phyloP scores from a whole-genome alignment of 2,888 invertebrate species.

The Trichogramma evanescens region DNA sequence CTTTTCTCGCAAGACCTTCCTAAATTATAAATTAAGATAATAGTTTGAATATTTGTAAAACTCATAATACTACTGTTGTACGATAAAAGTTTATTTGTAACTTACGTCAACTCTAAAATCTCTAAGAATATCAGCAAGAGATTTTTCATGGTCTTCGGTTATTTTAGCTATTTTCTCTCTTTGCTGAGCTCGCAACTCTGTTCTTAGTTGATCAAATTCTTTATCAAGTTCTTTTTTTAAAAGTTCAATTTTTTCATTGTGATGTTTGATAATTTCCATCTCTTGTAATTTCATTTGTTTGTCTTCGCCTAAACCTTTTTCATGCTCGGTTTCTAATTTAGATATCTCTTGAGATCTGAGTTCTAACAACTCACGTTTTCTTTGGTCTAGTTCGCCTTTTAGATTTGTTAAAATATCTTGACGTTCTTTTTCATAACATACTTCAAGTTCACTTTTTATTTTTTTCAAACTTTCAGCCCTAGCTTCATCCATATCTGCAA shows the following conservation, averaged over 20 bases:
- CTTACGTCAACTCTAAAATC: conserved; percentile 61
- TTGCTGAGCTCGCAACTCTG: conserved; percentile 36
- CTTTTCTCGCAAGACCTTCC: conserved; percentile 62
- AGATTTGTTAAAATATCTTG: conserved; percentile 46
- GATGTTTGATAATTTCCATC: conserved; percentile 41
- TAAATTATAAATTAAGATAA: conserved; percentile 34
- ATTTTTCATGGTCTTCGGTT: conserved; percentile 45
- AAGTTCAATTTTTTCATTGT: conserved; percentile 55
- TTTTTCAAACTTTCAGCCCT: conserved; percentile 37
- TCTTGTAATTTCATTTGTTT: conserved; percentile 35
- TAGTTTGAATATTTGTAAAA: not conserved
- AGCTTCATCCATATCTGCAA: conserved; percentile 37
- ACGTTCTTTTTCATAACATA: conserved; percentile 44
- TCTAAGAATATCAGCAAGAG: conserved; percentile 39
- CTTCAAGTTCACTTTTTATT: conserved; percentile 39
- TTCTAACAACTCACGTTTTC: conserved; percentile 47
- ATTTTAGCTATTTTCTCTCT: conserved; percentile 40
- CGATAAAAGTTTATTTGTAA: conserved; percentile 16
- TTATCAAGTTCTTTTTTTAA: conserved; percentile 50
- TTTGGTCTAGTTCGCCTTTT: conserved; percentile 49
- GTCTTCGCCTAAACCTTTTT: conserved; percentile 43
- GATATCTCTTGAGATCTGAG: conserved; percentile 50
- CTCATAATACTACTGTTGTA: not conserved
- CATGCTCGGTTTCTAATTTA: conserved; percentile 52
- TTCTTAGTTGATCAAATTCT: conserved; percentile 40